phyloP scores from a whole-genome alignment of 2,113 vertebrate species.

The Nibea coibor region DNA sequence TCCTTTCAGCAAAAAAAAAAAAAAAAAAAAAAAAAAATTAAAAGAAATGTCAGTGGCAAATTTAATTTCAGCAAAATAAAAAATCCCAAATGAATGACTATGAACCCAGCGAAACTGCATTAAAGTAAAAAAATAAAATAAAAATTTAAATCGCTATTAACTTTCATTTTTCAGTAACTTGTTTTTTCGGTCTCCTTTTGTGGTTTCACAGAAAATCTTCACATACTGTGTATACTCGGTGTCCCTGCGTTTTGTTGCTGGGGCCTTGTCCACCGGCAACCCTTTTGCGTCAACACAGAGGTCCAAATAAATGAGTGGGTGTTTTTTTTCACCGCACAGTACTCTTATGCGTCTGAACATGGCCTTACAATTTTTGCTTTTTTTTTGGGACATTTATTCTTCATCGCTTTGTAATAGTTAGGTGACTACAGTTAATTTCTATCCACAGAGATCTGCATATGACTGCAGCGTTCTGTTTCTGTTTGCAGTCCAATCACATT shows the following conservation, averaged over 20 bases:
- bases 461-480: no score
- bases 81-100: conserved; percentile 37
- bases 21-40: conserved; percentile 3
- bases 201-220: neutral
- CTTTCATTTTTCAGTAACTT: neutral
- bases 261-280: no score
- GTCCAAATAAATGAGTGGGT: neutral
- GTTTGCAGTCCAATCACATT: no score
- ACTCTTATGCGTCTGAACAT: neutral
- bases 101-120: conserved; percentile 10
- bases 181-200: neutral
- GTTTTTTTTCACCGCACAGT: neutral
- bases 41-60: conserved; percentile 19
- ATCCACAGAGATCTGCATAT: no score
- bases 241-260: no score
- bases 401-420: neutral
- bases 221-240: neutral
- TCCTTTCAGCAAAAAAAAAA: conserved; percentile 11
- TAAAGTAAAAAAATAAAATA: conserved; percentile 28
- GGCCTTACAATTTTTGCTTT: neutral
- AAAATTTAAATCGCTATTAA: neutral
- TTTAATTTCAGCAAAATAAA: conserved; percentile 42
- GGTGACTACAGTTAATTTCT: no score
- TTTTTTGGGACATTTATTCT: neutral
- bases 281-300: neutral